Evolutionary conservation across 2,113 vertebrate species (phyloP), one percentile per base, ranked within the genome.

Genomic region (Dicrurus megarhynchus): DNA sequence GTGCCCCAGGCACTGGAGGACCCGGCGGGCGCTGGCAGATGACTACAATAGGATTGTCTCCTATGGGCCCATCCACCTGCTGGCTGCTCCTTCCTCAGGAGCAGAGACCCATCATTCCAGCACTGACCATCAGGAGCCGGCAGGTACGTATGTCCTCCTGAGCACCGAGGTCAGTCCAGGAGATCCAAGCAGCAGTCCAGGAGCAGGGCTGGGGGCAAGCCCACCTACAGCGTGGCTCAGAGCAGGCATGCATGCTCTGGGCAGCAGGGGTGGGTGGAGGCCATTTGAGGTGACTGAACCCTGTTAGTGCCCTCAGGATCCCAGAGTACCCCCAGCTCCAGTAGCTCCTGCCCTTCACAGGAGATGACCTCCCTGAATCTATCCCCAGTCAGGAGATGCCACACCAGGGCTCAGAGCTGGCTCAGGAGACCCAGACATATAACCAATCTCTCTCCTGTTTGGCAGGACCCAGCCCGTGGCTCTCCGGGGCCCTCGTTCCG

Each of bases 1-100:
- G 39, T 97, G 95, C 64, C 90, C 96, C 61, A 22, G 68, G 42
- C 87, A 33, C 53, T 4, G 32, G 52, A 96, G 76, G 44, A 87
- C 1, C 6, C 94, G 85, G 47, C 42, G 97, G 14, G 70, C 76
- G 0, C 81, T 90, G 61, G 35, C 9, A 1, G 74, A 92, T 56
- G 89, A 92, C 30, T 93, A 97, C 87, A 95, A 70, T 9, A 97
- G 97, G 73, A 87, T 98, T n/a, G 85, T 97, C 24, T 97, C 97
- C 75, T 98, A 97, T 0, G 97, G 97, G 11, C 97, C 97, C 32
- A 96, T 98, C 68, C 77, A 80, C 19, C 67, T 98, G 33, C 63
- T 82, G 44, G 42, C 79, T 85, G 52, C 84, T 55, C 49, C 93
- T 41, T 53, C 75, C 65, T 18, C 55, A 5, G 84, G 27, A 79